Evolutionary conservation across 2,113 vertebrate species (phyloP).

Genomic region (Strix uralensis): DNA sequence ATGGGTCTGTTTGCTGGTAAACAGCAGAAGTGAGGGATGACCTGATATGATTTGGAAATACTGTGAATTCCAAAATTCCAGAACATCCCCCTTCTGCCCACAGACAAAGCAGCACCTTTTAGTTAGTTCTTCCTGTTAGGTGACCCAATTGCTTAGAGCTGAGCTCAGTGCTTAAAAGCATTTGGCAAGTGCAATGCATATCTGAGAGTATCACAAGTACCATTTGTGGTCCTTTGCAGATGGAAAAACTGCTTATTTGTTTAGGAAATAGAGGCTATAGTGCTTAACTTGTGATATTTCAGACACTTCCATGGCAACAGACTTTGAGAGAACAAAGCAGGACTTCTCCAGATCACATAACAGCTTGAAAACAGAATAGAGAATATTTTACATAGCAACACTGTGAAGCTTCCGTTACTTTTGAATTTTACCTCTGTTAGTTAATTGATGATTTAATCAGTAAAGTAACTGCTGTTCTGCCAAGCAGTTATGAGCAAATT

Average conservation of each 20-base stretch:
- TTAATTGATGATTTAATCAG: not conserved
- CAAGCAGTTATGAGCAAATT: not conserved
- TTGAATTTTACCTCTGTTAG: not conserved
- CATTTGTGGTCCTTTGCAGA: not conserved
- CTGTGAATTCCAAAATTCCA: not conserved
- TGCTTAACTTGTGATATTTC: slow-evolving; percentile 22
- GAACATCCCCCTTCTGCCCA: not conserved
- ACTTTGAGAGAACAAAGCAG: not conserved
- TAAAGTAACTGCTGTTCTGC: not conserved
- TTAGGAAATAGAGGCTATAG: slow-evolving; percentile 25
- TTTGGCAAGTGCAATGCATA: not conserved
- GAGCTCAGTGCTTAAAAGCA: not conserved
- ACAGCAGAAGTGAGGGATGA: not conserved
- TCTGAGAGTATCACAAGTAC: not conserved
- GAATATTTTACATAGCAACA: not conserved
- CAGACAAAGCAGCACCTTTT: not conserved
- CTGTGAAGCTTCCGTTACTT: not conserved
- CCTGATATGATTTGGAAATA: not conserved
- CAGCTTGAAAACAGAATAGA: not conserved
- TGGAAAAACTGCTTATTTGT: slow-evolving; percentile 43
- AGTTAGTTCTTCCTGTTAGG: not conserved
- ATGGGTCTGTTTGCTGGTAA: not conserved
- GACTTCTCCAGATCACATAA: not conserved
- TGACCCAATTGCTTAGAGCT: not conserved
- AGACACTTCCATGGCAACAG: slow-evolving; percentile 58